Base-by-base conservation (phyloP, 2,888 invertebrate species). In the Phasia obesa region DNA sequence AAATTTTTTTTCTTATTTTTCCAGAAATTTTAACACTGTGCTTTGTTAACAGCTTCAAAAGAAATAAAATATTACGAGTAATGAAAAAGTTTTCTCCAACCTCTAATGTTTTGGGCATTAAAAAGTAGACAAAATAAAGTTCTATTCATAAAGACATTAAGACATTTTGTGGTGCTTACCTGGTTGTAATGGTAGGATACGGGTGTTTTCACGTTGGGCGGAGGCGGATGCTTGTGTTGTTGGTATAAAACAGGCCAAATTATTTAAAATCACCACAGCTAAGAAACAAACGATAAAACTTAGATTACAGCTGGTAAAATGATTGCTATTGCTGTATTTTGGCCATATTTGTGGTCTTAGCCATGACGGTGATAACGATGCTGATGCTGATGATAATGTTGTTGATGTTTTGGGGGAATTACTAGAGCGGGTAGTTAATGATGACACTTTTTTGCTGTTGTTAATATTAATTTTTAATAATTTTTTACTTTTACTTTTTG, bases 181-280 rank as follows among this genome's bases (percentile, higher is more conserved):
- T 90, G 89, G 83, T 86, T 87, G 87, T 86, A 88, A 87, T 81
- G 89, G 89, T 75, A 88, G 89, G 70, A 88, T 87, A 67, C 88
- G 88, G 67, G 88, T 87, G 67, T 86, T 82, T 75, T 88, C 89
- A 59, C 86, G 86, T 81, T 86, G 86, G 74, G 85, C 84, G 65
- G 87, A 84, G 75, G 88, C 88, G 49, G 86, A 75, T 77, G 82
- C 82, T 62, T 71, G 60, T 59, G 87, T 86, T 83, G 86, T 82
- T 64, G 86, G 81, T 77, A 88, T 85, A 81, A 88, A 87, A 70
- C 86, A 87, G 81, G 87, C 88, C 73, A 90, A 84, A 86, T 90
- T 88, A 85, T 87, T 90, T 77, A 90, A 86, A 84, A 87, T 87
- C 84, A 89, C 86, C 74, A 89, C 85, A 87, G 88, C 87, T 85